Conservation (phyloP, 1,140 invertebrate genomes). For the Nylanderia fulva region DNA sequence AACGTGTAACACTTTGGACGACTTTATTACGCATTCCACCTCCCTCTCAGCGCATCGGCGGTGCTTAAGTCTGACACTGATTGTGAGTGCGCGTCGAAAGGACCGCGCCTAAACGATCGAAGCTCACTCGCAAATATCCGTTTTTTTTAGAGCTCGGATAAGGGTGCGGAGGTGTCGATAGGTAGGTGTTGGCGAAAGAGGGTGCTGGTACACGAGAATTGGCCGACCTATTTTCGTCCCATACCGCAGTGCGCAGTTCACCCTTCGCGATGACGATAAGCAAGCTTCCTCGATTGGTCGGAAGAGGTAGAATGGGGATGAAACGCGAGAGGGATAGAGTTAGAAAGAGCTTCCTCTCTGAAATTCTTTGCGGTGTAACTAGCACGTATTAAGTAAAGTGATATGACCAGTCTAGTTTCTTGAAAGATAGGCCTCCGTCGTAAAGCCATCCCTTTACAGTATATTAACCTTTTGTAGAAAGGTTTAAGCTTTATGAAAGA, state of each 20-base stretch:
- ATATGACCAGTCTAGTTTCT: conserved; percentile 58
- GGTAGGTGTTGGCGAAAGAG: conserved; percentile 59
- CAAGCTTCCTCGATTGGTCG: conserved; percentile 63
- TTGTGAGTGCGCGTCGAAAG: conserved; percentile 22
- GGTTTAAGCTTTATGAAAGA: conserved; percentile 24
- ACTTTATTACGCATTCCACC: conserved; percentile 31
- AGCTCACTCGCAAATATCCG: conserved; percentile 51
- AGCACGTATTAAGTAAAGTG: conserved; percentile 43
- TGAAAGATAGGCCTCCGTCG: conserved; percentile 32
- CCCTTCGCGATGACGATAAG: conserved; percentile 72
- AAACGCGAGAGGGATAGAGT: conserved; percentile 47
- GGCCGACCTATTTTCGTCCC: conserved; percentile 74
- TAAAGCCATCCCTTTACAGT: conserved; percentile 22
- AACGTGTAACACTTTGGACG: not conserved
- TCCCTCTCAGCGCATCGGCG: conserved; percentile 50
- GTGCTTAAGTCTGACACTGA: conserved; percentile 52
- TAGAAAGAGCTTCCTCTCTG: conserved; percentile 62
- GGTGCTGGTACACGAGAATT: conserved; percentile 70
- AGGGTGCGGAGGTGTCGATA: conserved; percentile 70
- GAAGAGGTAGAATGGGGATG: conserved; percentile 18
- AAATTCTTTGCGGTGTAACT: conserved; percentile 62
- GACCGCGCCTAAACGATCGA: conserved; percentile 28
- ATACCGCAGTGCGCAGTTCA: conserved; percentile 75
- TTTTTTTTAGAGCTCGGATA: conserved; percentile 46
- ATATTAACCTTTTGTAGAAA: conserved; percentile 53